Evolutionary conservation across 2,888 invertebrate species (phyloP), one percentile per base, ranked within the genome.

Genomic region (Tetanocera ferruginea): DNA sequence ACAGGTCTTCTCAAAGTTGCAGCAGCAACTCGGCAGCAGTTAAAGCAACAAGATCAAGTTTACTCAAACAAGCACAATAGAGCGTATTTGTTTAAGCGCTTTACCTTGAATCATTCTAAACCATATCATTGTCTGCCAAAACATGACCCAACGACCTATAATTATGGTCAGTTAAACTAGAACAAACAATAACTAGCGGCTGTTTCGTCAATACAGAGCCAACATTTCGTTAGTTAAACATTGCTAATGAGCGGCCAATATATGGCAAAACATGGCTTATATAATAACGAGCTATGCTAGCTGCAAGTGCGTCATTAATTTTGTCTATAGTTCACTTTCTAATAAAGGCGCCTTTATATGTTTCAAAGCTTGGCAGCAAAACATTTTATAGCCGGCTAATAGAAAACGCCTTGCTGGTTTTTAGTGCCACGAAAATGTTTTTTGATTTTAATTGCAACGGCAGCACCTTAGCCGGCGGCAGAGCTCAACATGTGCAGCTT

Each of bases 301-400:
- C 8, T 2, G 66, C 23, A 25, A 37, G 11, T 37, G 9, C 17
- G 19, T 31, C 70, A 70, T 70, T 70, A 31, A n/a, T 52, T 52
- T 31, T 11, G 34, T 34, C 37, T 66, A 11, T 17, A 49, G 79
- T 78, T 81, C 80, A 78, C 81, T 81, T 81, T 81, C 80, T 78
- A 78, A 81, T 81, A 78, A 78, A 64, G 55, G 28, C 31, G 67
- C 76, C 76, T 55, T 69, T 67, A 66, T 4, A 55, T 23, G 6
- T 23, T 52, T 23, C 14, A 9, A 2, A 60, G 25, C 8, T 9
- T 2, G 1, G 25, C 1, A 23, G n/a, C 6, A 19, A 60, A 2
- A 11, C 1, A 60, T 25, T 25, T 23, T 14, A 28, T 60, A 11
- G 57, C 57, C 25, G 4, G 57, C 5, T 6, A 14, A 28, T 28